A percentile compares a stretch with the other conserved stretches of the same genome.
These are phyloP conservation scores for Eira barbara DNA, from an alignment of 2,113 vertebrate genomes.

Conservation along the genomic window DNA sequence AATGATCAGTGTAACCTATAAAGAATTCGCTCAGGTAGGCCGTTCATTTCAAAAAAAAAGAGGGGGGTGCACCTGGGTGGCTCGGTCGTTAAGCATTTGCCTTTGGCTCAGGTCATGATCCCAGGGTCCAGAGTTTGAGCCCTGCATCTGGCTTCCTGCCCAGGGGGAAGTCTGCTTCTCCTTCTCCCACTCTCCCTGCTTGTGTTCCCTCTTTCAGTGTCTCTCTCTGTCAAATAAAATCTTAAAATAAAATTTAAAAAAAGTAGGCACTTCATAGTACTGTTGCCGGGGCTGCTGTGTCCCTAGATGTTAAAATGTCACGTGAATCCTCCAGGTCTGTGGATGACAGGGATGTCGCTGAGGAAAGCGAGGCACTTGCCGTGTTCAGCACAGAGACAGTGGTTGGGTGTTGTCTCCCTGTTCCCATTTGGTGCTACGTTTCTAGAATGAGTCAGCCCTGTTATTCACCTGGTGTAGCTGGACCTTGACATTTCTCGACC, in stretches of 20 bases:
- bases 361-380: neutral
- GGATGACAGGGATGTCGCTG: accelerated
- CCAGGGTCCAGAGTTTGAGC: no score
- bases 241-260: no score
- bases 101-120: no score
- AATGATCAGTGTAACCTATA: neutral
- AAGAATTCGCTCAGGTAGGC: neutral
- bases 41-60: no score
- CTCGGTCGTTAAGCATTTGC: no score
- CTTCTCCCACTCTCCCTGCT: no score
- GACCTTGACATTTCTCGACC: neutral
- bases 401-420: accelerated
- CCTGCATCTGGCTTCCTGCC: no score
- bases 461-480: neutral
- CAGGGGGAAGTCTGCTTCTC: no score
- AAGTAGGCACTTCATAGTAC: neutral
- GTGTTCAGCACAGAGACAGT: neutral
- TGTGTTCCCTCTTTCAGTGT: no score
- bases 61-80: no score
- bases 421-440: neutral
- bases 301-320: neutral
- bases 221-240: no score
- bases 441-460: neutral
- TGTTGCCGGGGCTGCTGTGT: neutral
- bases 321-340: neutral